Base-by-base conservation (phyloP, 2,113 vertebrate species). In the Zootoca vivipara region DNA sequence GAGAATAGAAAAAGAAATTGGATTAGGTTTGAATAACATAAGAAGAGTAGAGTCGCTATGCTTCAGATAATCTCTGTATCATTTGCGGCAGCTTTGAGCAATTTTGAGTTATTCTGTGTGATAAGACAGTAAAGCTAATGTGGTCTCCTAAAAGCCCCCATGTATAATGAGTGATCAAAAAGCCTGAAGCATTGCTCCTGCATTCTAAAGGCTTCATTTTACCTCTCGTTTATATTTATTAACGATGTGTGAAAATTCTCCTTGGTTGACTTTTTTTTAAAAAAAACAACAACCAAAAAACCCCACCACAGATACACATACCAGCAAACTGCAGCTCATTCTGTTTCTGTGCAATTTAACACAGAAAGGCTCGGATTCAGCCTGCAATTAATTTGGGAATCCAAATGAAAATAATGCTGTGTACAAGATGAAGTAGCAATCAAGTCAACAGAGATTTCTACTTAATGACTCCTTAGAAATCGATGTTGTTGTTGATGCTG, bases 181-280 rank as follows among this genome's bases (percentile, higher is more conserved):
- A 89, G 35, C 72, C 79, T 83, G 64, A 89, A 92, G 83, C 56
- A 58, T 85, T 86, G 70, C 78, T 91, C 28, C 40, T 91, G 78
- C 74, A 67, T 90, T 46, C 73, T 7, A 92, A 77, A 40, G 30
- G 78, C 86, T 93, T 93, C 69, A 91, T 93, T 94, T 92, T 87
- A 84, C 65, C 65, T 94, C 69, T 92, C 85, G 93, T 93, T 94
- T 95, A 85, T 88, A 70, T 91, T 52, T 83, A 88, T 87, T 87
- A 95, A 89, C 89, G 89, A 96, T 83, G 69, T 92, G 75, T 95
- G 91, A 93, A 95, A 94, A 95, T 83, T 93, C 65, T 88, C 91
- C 90, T 91, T 87, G 46, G 86, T 82, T 91, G 83, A 90, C 79
- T 82, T 40, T 73, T 72, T 70, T 33, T 26, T 18, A 26, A 69